Evolutionary conservation across 2,797 vertebrate genomes (phyloP), one percentile per base, ranked within the genome.

Genomic region (Schizopygopsis malacanthus): DNA sequence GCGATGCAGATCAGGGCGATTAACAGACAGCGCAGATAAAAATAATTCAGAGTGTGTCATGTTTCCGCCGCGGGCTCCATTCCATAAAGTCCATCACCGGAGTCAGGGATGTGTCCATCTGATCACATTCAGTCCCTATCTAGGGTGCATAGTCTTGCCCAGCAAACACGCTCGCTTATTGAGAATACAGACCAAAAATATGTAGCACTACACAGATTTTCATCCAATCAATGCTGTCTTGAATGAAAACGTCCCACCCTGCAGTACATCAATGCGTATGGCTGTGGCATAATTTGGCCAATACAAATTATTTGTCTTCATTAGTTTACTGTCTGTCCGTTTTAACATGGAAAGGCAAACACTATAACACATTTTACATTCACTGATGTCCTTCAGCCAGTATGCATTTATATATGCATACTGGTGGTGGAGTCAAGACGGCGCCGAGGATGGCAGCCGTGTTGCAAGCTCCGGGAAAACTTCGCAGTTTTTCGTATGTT

Each of bases 1-100:
- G 73, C 67, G 76, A 87, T 85, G 87, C 81, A 81, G 84, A 80
- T 86, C 77, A 80, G 52, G 50, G 45, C 43, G 61, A 77, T 89
- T 85, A 86, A 73, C 25, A 87, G 73, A 79, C 79, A 79, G 47
- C 52, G 16, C 11, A 45, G 22, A 85, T 79, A 22, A 50, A 86
- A 81, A 83, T 50, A 77, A 82, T 76, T 54, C n/a, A 47, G 39
- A 84, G 63, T 13, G 59, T 75, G 56, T 47, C 28, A n/a, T 37
- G 65, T 80, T 54, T 73, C 67, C 67, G 16, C 70, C 70, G 28
- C 39, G 6, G 70, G 67, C 80, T 82, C 11, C 5, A 8, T n/a
- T 82, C 80, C 78, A 80, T 80, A 9, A 80, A 45, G 41, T 43
- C 78, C 47, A 73, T 72, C 80, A 56, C 50, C 3, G 8, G 33